Evolutionary conservation across 2,797 vertebrate species (phyloP).

Genomic region (Peromyscus attwateri): DNA sequence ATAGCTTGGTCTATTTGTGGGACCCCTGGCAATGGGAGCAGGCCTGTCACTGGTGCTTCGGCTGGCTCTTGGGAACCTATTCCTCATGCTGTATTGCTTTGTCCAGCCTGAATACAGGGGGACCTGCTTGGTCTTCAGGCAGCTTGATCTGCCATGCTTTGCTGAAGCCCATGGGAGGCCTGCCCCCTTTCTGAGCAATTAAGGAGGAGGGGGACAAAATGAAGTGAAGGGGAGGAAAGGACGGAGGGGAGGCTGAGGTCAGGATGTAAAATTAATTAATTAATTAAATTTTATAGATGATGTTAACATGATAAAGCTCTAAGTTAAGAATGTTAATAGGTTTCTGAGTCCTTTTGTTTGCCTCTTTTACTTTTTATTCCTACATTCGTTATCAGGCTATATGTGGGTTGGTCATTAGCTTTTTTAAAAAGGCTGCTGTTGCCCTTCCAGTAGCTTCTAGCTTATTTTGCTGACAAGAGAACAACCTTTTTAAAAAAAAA

Average conservation of each 20-base stretch:
- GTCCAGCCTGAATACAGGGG: too few species aligned
- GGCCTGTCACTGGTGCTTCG: too few species aligned
- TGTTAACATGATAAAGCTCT: not conserved
- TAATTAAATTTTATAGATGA: not conserved
- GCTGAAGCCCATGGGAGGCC: too few species aligned
- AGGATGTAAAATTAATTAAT: not conserved
- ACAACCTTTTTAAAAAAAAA: not conserved
- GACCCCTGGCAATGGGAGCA: too few species aligned
- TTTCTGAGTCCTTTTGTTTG: not conserved
- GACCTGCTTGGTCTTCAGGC: too few species aligned
- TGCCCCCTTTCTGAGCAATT: too few species aligned
- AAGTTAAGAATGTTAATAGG: not conserved
- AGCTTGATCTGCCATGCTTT: too few species aligned
- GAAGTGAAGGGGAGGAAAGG: not conserved
- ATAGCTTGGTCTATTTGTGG: too few species aligned
- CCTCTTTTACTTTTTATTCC: not conserved
- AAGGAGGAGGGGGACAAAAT: too few species aligned
- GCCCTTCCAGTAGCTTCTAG: not conserved
- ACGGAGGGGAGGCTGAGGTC: not conserved
- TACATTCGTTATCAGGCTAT: conserved; percentile 13
- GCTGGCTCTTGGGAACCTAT: too few species aligned
- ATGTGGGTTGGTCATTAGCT: not conserved
- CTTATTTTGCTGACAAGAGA: not conserved
- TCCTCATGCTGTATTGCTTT: too few species aligned
- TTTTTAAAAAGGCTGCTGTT: not conserved